Evolutionary conservation across 2,113 vertebrate genomes (phyloP), one percentile per base, ranked within the genome.

Genomic region (Cyanistes caeruleus): DNA sequence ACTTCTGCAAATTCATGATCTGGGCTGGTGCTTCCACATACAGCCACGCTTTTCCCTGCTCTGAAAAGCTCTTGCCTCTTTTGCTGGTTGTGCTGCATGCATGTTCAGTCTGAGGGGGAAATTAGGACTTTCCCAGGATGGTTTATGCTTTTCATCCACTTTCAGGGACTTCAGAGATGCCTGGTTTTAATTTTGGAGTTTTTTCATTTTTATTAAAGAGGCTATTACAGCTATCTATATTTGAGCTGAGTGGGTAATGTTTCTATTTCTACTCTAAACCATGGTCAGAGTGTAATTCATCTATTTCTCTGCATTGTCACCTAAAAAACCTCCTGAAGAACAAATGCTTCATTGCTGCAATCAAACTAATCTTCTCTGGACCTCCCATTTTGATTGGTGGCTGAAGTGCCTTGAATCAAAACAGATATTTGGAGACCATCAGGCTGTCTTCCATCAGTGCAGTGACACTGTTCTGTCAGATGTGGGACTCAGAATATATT

Each of bases 401-500:
- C 31, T 81, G 62, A 84, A 84, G 44, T 33, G 41, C 73, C 79
- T 92, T 78, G 49, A 72, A 84, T 70, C 22, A 2, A 77, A 86
- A 31, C 0, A 35, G 51, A 5, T 85, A 76, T 86, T 91, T 80
- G 74, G 68, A 94, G 62, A 84, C 28, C 20, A 37, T 67, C 18
- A 75, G 59, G 56, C 52, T 68, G 31, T 33, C n/a, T 85, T 86
- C 48, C 74, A 51, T 58, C 3, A 0, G 48, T 2, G 7, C 1
- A 5, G 44, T 86, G 76, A 92, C 60, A 52, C 35, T 64, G 43
- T 67, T 77, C 63, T n/a, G 15, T 90, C 82, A 72, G 67, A 79
- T 84, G 22, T 82, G 95, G 43, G 75, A 90, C 37, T 86, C 94
- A 64, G 70, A 69, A 63, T 93, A 87, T 89, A 93, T 92, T 93